phyloP scores from a whole-genome alignment of 2,113 vertebrate genomes.

The Dromiciops gliroides region DNA sequence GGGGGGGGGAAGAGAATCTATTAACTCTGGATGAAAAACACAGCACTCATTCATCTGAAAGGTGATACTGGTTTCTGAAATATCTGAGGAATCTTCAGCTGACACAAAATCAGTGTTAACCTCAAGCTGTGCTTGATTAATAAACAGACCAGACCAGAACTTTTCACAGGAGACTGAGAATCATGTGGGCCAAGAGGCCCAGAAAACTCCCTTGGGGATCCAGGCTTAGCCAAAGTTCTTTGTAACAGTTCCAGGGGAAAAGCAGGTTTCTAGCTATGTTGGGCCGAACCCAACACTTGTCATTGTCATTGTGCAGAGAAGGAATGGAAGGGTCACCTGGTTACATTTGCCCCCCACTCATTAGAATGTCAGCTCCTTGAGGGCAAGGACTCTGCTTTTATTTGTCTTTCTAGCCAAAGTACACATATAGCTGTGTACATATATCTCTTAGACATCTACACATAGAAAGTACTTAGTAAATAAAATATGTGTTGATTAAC shows the following conservation, averaged over 20 bases:
- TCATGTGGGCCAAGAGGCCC: background rate
- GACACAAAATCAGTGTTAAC: background rate
- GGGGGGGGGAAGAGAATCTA: background rate
- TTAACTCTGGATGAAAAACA: slow-evolving; percentile 33
- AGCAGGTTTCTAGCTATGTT: background rate
- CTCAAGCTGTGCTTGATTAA: slow-evolving; percentile 8
- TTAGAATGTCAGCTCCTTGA: background rate
- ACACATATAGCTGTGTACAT: background rate
- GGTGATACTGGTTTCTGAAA: background rate
- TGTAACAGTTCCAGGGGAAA: background rate
- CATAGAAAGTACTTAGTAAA: background rate
- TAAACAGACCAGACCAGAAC: background rate
- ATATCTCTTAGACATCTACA: background rate
- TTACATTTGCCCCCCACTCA: background rate
- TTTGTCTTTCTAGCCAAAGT: background rate
- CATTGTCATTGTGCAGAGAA: background rate
- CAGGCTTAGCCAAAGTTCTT: no score
- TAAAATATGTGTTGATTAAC: background rate
- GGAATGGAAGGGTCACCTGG: background rate
- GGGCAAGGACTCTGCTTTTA: background rate
- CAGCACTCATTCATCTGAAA: background rate
- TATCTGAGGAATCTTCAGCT: background rate
- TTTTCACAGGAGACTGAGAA: background rate
- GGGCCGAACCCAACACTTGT: background rate
- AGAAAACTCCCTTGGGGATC: background rate